phyloP scores from a whole-genome alignment of 2,888 invertebrate species.

The Acanthosepion lycidas region DNA sequence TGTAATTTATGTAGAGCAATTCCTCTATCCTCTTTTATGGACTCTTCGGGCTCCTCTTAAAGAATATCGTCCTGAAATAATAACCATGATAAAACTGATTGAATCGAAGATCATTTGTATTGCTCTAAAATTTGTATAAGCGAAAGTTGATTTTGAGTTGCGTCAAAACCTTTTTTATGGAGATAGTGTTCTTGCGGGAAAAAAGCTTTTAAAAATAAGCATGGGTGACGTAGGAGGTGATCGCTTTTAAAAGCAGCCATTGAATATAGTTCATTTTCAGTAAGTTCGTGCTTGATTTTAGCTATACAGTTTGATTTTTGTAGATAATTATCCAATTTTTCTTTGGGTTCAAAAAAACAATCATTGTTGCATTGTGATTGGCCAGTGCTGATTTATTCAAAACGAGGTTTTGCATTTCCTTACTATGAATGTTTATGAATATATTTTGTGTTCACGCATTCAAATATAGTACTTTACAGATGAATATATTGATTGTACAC shows the following conservation, averaged over 20 bases:
- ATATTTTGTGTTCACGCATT: background rate
- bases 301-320: background rate
- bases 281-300: background rate
- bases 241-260: background rate
- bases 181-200: background rate
- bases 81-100: background rate
- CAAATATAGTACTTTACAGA: background rate
- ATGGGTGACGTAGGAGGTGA: background rate
- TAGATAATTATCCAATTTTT: too few species aligned
- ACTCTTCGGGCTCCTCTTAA: background rate
- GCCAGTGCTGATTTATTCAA: background rate
- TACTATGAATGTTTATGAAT: background rate
- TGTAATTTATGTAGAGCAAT: background rate
- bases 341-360: background rate
- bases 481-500: background rate
- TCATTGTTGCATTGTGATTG: slow-evolving; percentile 12
- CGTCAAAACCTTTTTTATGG: background rate
- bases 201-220: background rate
- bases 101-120: background rate
- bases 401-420: background rate
- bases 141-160: background rate
- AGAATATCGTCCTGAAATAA: background rate
- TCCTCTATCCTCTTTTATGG: background rate
- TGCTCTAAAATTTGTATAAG: background rate
- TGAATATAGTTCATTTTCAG: background rate